Conservation (phyloP, 2,797 vertebrate genomes). For the Cephalopachus bancanus region DNA sequence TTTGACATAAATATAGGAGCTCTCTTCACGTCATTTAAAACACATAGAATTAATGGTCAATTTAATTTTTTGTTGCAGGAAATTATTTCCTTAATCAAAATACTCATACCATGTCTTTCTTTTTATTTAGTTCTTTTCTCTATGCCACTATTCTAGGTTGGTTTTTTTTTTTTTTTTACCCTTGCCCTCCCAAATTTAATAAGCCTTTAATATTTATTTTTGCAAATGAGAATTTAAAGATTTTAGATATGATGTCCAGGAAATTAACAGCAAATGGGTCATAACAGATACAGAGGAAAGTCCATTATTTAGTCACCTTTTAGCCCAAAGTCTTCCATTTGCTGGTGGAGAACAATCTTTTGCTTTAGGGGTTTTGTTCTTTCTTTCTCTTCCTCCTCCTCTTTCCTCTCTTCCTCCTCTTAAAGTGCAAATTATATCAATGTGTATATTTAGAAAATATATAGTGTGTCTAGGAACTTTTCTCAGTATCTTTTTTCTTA, state of each 20-base stretch:
- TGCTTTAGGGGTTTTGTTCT: not conserved
- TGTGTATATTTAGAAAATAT: not conserved
- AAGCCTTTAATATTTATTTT: conserved; percentile 45
- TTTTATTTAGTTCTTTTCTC: not conserved
- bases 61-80: conserved; percentile 56
- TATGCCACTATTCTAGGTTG: not conserved
- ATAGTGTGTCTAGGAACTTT: not conserved
- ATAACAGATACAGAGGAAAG: not conserved
- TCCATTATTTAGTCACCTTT: not conserved
- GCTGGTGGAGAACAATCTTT: not conserved
- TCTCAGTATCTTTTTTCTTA: not conserved
- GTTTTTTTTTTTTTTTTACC: not conserved
- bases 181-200: not conserved
- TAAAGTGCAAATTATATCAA: not conserved
- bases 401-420: not conserved
- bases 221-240: conserved; percentile 40
- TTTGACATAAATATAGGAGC: conserved; percentile 22
- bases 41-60: conserved; percentile 7
- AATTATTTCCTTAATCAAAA: conserved; percentile 65
- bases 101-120: not conserved
- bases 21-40: conserved; percentile 14
- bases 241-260: not conserved
- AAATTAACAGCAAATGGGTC: not conserved
- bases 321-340: not conserved
- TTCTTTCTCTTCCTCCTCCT: not conserved